These are phyloP conservation scores for Imbricaverruca yamaguchii DNA, from an alignment of 2,888 invertebrate species.

Conservation along the genomic window DNA sequence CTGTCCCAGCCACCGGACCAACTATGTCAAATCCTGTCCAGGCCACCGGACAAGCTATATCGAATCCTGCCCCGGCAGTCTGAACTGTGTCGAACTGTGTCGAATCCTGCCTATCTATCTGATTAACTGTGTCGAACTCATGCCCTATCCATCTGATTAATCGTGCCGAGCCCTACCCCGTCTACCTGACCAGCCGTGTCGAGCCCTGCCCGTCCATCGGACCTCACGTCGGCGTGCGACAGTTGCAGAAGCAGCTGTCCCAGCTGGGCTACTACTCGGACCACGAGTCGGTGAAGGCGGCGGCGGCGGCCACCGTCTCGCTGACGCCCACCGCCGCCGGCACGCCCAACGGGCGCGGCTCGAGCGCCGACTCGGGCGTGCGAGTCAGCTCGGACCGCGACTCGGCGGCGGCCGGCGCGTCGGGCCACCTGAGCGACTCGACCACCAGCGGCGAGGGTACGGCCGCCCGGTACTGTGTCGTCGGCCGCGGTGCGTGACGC, in stretches of 20 bases:
- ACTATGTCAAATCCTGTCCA: too few relatives aligned
- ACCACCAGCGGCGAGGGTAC: slow-evolving; percentile 58
- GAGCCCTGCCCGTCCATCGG: too few relatives aligned
- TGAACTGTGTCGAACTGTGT: too few relatives aligned
- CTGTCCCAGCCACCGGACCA: too few relatives aligned
- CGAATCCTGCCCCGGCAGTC: too few relatives aligned
- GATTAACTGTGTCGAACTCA: too few relatives aligned
- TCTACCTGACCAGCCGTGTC: too few relatives aligned
- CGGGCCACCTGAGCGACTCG: slow-evolving; percentile 71
- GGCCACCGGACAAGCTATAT: too few relatives aligned
- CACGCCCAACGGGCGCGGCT: slow-evolving; percentile 56
- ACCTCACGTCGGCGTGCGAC: background rate
- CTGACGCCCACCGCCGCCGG: slow-evolving; percentile 33
- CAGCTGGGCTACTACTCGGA: slow-evolving; percentile 67
- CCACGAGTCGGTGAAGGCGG: slow-evolving; percentile 51
- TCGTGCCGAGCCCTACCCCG: too few relatives aligned
- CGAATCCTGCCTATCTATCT: too few relatives aligned
- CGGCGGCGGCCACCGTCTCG: slow-evolving; percentile 28
- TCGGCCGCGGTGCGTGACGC: background rate
- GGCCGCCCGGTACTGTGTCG: slow-evolving; percentile 1
- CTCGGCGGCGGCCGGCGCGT: slow-evolving; percentile 65
- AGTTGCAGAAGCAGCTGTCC: slow-evolving; percentile 60
- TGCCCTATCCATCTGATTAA: too few relatives aligned
- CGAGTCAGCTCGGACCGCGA: slow-evolving; percentile 73
- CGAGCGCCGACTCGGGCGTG: slow-evolving; percentile 78